phyloP scores from a whole-genome alignment of 35 echinoderm and acorn worm species.

The Heliocidaris erythrogramma region DNA sequence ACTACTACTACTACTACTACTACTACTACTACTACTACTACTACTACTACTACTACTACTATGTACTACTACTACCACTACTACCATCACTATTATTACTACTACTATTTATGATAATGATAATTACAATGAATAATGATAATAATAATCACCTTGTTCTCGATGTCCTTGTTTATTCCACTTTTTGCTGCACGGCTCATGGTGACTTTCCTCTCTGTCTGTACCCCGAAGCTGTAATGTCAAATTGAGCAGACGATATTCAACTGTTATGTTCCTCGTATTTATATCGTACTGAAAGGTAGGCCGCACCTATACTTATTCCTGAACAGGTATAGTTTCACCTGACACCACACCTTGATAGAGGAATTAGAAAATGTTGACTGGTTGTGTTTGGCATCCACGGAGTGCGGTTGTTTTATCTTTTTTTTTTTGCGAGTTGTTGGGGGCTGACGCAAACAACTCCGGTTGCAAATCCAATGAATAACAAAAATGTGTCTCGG shows the following conservation, averaged over 20 bases:
- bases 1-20: conserved; percentile 21
- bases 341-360: no score
- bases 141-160: neutral
- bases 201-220: neutral
- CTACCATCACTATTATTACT: no score
- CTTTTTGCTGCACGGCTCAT: neutral
- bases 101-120: neutral
- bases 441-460: neutral
- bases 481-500: neutral
- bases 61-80: no score
- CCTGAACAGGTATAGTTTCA: no score
- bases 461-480: neutral
- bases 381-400: no score
- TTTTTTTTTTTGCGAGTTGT: neutral
- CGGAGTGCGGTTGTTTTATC: no score
- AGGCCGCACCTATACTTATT: no score
- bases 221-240: neutral
- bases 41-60: neutral
- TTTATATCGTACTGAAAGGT: neutral
- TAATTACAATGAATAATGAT: no score
- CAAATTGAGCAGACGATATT: neutral
- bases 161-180: neutral
- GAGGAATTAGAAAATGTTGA: no score
- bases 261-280: neutral
- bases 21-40: neutral